A percentile compares a stretch with the other conserved stretches of the same genome.
Evolutionary conservation across 2,888 invertebrate species (phyloP).

Genomic region (Cryptosula pallasiana): DNA sequence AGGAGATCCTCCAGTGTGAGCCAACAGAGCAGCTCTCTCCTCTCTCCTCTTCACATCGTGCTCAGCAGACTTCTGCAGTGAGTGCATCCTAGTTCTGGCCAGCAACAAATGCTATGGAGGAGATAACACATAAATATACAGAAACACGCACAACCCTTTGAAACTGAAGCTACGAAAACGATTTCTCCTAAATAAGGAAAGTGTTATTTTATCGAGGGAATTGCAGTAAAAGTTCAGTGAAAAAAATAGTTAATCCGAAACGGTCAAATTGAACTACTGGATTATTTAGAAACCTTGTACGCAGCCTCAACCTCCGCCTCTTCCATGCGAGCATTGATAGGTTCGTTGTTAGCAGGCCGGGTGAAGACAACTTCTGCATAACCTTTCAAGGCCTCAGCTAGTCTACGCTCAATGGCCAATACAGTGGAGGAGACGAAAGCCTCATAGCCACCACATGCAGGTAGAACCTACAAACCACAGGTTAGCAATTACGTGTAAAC

Average conservation of each 20-base stretch:
- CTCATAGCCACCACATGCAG: slow-evolving; percentile 45
- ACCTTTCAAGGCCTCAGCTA: slow-evolving; percentile 36
- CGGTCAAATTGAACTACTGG: no score
- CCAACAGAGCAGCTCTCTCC: slow-evolving; percentile 42
- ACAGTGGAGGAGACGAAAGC: slow-evolving; percentile 41
- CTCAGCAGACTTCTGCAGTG: slow-evolving; percentile 34
- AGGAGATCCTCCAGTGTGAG: slow-evolving; percentile 46
- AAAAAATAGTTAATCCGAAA: no score
- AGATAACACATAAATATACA: not conserved
- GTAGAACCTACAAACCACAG: slow-evolving; percentile 27
- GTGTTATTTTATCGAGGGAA: no score
- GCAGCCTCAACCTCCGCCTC: slow-evolving; percentile 15
- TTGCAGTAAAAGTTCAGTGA: no score
- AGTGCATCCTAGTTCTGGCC: slow-evolving; percentile 38
- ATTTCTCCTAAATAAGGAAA: no score
- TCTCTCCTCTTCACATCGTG: slow-evolving; percentile 42
- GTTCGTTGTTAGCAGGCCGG: not conserved
- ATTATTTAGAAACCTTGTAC: not conserved
- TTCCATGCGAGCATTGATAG: not conserved
- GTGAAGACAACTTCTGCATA: slow-evolving; percentile 28
- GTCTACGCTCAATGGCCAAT: slow-evolving; percentile 42
- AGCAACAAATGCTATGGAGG: slow-evolving; percentile 39
- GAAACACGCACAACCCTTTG: no score
- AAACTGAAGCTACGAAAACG: no score
- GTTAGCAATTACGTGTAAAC: no score